phyloP scores from a whole-genome alignment of 2,113 vertebrate genomes.

The Pangasianodon hypophthalmus region DNA sequence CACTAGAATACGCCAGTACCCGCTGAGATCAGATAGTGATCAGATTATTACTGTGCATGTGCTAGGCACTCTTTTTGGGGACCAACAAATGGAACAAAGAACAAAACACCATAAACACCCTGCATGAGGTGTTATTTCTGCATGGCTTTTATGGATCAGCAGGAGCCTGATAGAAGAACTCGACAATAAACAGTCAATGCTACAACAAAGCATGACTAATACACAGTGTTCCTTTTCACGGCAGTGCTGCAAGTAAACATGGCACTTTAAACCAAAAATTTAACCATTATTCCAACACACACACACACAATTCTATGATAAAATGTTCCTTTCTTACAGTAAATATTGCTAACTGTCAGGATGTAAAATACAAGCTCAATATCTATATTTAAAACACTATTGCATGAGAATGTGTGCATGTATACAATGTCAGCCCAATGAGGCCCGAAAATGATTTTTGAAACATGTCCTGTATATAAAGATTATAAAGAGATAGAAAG shows the following conservation, averaged over 20 bases:
- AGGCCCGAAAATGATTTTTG: conserved; percentile 1
- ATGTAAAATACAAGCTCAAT: neutral
- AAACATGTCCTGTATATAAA: neutral
- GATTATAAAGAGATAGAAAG: neutral
- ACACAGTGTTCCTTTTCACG: conserved; percentile 2
- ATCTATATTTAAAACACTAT: too few relatives aligned
- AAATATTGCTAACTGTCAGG: neutral
- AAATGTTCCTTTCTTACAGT: neutral
- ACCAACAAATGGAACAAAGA: neutral
- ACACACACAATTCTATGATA: neutral
- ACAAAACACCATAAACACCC: neutral
- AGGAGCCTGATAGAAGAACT: neutral
- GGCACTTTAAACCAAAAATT: neutral
- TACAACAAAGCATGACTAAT: conserved; percentile 22
- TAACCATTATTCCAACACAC: neutral
- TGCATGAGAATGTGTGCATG: neutral
- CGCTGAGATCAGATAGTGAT: neutral
- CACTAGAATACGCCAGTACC: neutral
- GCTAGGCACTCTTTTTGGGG: neutral
- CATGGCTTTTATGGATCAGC: conserved; percentile 25
- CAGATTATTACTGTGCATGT: neutral
- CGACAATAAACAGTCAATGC: conserved; percentile 11
- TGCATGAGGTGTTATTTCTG: conserved; percentile 15
- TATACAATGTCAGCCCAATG: neutral
- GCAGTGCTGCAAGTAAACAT: neutral